These are phyloP conservation scores for Montipora capitata DNA, from an alignment of 92 coral and sea anemone genomes.

Conservation along the genomic window DNA sequence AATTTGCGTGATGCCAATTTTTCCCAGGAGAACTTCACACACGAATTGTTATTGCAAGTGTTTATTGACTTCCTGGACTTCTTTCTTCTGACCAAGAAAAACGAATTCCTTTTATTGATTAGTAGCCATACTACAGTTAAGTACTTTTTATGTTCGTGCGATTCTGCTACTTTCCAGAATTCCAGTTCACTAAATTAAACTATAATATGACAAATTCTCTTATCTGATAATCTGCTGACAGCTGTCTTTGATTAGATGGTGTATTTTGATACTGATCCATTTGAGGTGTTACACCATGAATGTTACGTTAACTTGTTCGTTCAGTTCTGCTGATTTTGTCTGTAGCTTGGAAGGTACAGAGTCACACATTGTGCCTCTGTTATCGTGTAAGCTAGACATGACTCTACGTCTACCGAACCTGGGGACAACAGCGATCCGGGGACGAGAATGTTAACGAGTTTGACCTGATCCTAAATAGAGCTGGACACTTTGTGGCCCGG, in stretches of 20 bases:
- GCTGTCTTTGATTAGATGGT: background rate
- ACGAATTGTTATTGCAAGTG: background rate
- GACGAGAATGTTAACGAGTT: constrained; percentile 7
- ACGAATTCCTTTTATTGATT: background rate
- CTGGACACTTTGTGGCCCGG: constrained; percentile 18
- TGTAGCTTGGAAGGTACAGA: constrained; percentile 22
- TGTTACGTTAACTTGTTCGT: constrained; percentile 2
- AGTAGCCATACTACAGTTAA: background rate
- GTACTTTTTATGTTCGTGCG: background rate
- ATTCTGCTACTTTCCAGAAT: no score
- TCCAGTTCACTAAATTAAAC: background rate
- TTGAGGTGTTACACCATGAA: background rate
- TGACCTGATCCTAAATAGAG: constrained; percentile 54
- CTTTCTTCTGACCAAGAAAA: background rate
- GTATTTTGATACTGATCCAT: background rate
- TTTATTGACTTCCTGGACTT: background rate
- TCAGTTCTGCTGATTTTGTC: constrained; percentile 36
- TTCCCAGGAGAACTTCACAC: background rate
- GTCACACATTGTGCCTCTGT: constrained; percentile 32
- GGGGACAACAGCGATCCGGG: constrained; percentile 32
- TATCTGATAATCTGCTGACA: background rate
- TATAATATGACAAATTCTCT: background rate
- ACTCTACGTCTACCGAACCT: constrained; percentile 26
- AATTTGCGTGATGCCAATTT: background rate
- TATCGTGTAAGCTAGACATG: constrained; percentile 33